Percentiles rank a stretch among this genome's conserved stretches.
phyloP scores from a whole-genome alignment of 2,888 invertebrate species.

The Cheilosia vulpina region DNA sequence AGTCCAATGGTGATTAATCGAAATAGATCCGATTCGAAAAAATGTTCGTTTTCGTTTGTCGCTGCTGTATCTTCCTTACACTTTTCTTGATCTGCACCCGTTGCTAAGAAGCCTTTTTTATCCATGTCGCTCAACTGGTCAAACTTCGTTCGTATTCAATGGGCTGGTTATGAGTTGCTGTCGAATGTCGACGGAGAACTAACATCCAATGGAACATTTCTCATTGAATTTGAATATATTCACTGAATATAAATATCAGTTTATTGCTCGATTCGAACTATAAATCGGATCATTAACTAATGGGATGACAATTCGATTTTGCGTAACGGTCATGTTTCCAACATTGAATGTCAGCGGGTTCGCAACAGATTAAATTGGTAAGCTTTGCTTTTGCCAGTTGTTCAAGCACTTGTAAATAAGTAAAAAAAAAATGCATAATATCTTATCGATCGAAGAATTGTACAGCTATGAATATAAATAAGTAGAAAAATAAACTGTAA shows the following conservation, averaged over 20 bases:
- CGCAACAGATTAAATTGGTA: conserved; percentile 11
- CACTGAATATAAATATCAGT: conserved; percentile 42
- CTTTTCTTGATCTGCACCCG: not conserved
- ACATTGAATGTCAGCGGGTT: not conserved
- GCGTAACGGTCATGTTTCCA: conserved; percentile 7
- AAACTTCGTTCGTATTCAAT: not conserved
- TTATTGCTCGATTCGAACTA: conserved; percentile 1
- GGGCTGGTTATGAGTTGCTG: not conserved
- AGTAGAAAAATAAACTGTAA: not conserved
- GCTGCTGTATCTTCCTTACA: conserved; percentile 79
- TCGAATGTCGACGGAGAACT: conserved; percentile 54
- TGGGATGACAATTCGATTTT: not conserved
- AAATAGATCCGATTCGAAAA: conserved; percentile 81
- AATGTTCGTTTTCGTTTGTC: conserved; percentile 79
- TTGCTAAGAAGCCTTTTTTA: conserved; percentile 4
- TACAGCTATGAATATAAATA: not conserved
- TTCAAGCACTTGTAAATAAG: not conserved
- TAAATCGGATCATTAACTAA: conserved; percentile 34
- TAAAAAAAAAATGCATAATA: not conserved
- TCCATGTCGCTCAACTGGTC: conserved; percentile 1
- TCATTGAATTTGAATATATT: conserved; percentile 37
- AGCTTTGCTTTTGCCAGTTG: conserved; percentile 3
- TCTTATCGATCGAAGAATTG: not conserved
- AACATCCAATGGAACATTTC: not conserved
- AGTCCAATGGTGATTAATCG: conserved; percentile 78